Conservation (phyloP, 2,113 vertebrate genomes). For the Onychorhynchus coronatus region DNA sequence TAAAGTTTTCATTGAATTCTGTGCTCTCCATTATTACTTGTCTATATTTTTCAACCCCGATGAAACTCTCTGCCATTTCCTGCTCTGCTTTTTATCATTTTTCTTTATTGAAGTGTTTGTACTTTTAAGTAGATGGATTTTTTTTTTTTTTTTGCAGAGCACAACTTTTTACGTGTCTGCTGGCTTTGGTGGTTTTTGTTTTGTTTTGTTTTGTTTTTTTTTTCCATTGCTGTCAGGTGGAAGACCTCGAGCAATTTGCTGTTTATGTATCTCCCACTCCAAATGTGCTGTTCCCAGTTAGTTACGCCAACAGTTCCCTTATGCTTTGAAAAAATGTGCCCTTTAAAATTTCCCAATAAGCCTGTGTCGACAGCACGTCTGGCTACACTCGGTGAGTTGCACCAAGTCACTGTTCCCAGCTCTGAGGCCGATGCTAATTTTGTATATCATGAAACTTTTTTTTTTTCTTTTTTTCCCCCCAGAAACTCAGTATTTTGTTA, state of each 20-base stretch:
- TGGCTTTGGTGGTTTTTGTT: background rate
- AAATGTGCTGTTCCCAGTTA: background rate
- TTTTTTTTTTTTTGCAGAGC: background rate
- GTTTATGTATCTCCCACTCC: background rate
- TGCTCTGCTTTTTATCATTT: background rate
- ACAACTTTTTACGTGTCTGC: rapidly evolving
- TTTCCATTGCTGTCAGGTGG: background rate
- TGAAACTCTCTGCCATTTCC: background rate
- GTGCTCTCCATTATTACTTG: constrained; percentile 6
- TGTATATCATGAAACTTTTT: background rate
- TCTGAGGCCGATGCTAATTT: background rate
- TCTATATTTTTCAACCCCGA: background rate
- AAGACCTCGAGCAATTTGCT: background rate
- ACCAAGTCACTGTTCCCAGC: background rate
- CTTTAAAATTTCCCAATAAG: background rate
- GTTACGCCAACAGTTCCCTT: background rate
- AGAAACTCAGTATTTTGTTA: background rate
- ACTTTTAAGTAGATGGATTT: background rate
- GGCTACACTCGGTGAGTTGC: background rate
- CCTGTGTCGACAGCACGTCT: background rate
- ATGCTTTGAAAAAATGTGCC: background rate
- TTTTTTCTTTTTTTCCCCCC: too few species aligned
- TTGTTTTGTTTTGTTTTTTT: too few species aligned
- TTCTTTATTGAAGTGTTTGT: background rate
- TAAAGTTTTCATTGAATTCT: constrained; percentile 40